Evolutionary conservation across 2,113 vertebrate species (phyloP).

Genomic region (Psettodes erumei): DNA sequence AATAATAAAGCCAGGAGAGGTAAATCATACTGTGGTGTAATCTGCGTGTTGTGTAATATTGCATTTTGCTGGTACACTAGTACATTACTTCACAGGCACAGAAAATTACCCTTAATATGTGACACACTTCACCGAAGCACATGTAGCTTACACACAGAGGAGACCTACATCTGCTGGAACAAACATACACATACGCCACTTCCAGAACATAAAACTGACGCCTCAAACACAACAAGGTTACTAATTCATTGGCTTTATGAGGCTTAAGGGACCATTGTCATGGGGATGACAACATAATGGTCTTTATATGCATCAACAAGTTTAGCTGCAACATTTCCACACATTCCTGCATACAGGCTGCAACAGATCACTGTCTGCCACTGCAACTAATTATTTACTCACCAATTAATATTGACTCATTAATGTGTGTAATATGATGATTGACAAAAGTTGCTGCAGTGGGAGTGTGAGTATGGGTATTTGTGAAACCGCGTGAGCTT

Average conservation of each 20-base stretch:
- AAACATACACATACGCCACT: neutral
- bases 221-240: constrained; percentile 6
- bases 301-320: constrained; percentile 51
- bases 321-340: constrained; percentile 44
- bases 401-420: neutral
- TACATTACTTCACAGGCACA: neutral
- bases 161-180: neutral
- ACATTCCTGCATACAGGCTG: constrained; percentile 7
- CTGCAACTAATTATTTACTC: neutral
- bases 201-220: constrained; percentile 22
- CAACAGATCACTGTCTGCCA: neutral
- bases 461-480: neutral
- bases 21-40: neutral
- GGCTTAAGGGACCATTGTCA: constrained; percentile 54
- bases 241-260: constrained; percentile 48
- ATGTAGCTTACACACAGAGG: neutral
- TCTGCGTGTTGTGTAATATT: neutral
- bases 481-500: neutral
- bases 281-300: constrained; percentile 33
- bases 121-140: neutral
- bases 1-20: constrained; percentile 2
- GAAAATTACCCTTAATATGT: neutral
- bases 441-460: neutral
- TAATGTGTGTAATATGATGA: neutral
- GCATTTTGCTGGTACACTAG: neutral